Evolutionary conservation across 2,113 vertebrate genomes (phyloP), one percentile per base, ranked within the genome.

Genomic region (Serinus canaria): DNA sequence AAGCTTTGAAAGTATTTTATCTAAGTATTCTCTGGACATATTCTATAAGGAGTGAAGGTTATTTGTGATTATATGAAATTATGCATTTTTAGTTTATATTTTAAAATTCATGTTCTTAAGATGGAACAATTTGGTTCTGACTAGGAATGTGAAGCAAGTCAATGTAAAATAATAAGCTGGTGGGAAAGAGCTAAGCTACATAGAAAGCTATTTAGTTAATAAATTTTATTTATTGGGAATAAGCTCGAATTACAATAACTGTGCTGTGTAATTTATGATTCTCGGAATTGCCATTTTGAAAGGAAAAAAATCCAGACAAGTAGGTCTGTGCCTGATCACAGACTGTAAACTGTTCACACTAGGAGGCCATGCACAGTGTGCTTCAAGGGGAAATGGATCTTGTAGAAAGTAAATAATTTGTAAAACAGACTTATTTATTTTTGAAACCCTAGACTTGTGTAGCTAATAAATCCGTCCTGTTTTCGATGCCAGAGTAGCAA

Each of bases 251-350:
- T 80, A 63, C 96, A 97, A 93, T 96, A 96, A 97, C 97, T 81
- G 84, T 96, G 91, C 87, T 96, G 44, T 64, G 76, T 97, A 96
- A 96, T 97, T 96, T 97, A 96, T 94, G 94, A 93, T 86, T 95
- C 92, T 96, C 66, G 94, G 82, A 95, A 96, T 82, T 97, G 95
- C 78, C 68, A 68, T 96, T 98, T 89, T 93, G 87, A 96, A 91
- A 77, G 74, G 81, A 92, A 90, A 91, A 74, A 74, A 75, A 58
- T 75, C 58, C 62, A 84, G 70, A 72, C 62, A 88, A 93, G 64
- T 75, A 82, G 77, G 53, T 81, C 89, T 90, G 62, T 91, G 87
- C 80, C 91, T 96, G 89, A 91, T 96, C 94, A 85, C 63, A 94
- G 94, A 75, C 74, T 90, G 62, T 90, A 94, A 95, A 69, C 90